These are phyloP conservation scores for Tiliqua scincoides DNA, from an alignment of 2,113 vertebrate genomes.

Conservation along the genomic window DNA sequence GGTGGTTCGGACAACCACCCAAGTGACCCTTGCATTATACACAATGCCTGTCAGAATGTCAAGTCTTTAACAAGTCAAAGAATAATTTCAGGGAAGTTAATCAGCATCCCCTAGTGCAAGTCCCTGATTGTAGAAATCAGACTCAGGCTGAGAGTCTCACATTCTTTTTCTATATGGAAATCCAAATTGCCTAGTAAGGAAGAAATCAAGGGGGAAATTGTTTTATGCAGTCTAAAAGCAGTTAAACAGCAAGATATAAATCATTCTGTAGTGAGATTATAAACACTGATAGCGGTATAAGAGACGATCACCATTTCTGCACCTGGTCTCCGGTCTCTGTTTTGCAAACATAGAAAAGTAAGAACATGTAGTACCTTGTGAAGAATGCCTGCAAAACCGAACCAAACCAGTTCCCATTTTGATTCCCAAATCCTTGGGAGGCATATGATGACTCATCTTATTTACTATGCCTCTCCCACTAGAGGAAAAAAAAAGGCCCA, in stretches of 20 bases:
- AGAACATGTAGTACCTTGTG: slow-evolving; percentile 32
- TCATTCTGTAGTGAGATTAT: slow-evolving; percentile 3
- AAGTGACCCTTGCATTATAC: not conserved
- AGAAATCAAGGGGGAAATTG: slow-evolving; percentile 37
- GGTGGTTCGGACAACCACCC: too few species aligned
- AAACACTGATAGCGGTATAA: slow-evolving; percentile 18
- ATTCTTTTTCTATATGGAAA: not conserved
- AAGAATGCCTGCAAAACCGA: slow-evolving; percentile 36
- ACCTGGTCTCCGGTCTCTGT: not conserved
- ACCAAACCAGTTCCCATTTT: slow-evolving; percentile 30
- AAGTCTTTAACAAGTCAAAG: not conserved
- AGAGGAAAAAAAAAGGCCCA: slow-evolving; percentile 17
- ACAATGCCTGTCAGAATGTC: too few species aligned
- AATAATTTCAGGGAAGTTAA: not conserved
- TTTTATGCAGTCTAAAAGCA: slow-evolving; percentile 11
- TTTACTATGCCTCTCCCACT: slow-evolving; percentile 30
- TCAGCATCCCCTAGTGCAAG: not conserved
- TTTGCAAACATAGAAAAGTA: slow-evolving; percentile 38
- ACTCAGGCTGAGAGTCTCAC: not conserved
- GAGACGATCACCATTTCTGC: slow-evolving; percentile 18
- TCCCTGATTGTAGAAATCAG: not conserved
- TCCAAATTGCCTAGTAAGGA: not conserved
- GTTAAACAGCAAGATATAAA: slow-evolving; percentile 52
- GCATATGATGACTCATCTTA: slow-evolving; percentile 9
- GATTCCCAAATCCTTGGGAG: slow-evolving; percentile 19